Conservation (phyloP, 2,888 invertebrate species). For the Ochropleura plecta region DNA sequence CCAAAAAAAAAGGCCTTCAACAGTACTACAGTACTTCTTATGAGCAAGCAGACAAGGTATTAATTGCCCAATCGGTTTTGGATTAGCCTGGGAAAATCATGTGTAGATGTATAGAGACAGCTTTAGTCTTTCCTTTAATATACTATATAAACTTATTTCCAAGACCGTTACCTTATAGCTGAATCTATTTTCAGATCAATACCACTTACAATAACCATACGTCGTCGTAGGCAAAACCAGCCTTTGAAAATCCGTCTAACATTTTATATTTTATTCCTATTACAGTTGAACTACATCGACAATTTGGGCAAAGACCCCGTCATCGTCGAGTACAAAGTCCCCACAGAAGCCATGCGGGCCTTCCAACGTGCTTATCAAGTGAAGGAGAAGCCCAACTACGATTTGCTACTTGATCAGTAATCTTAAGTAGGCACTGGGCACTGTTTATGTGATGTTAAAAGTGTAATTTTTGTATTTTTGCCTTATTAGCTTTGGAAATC, state of each 20-base stretch:
- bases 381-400: constrained; percentile 74
- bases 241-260: background rate
- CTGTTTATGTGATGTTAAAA: background rate
- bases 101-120: too few species aligned
- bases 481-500: background rate
- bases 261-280: constrained; percentile 59
- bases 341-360: constrained; percentile 90
- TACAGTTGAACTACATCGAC: constrained; percentile 91
- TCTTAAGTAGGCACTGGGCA: background rate
- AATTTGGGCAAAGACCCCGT: constrained; percentile 92
- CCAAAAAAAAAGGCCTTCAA: too few species aligned
- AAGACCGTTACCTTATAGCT: too few species aligned
- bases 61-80: too few species aligned
- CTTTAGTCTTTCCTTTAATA: too few species aligned
- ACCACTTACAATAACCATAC: too few species aligned
- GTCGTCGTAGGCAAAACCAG: background rate
- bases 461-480: background rate
- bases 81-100: too few species aligned
- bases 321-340: constrained; percentile 91
- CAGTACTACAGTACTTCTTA: too few species aligned
- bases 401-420: constrained; percentile 70
- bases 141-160: too few species aligned
- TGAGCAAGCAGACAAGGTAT: too few species aligned
- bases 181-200: too few species aligned
- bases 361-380: constrained; percentile 81